Evolutionary conservation across 2,888 invertebrate species (phyloP).

Genomic region (Cephus nigrinus): DNA sequence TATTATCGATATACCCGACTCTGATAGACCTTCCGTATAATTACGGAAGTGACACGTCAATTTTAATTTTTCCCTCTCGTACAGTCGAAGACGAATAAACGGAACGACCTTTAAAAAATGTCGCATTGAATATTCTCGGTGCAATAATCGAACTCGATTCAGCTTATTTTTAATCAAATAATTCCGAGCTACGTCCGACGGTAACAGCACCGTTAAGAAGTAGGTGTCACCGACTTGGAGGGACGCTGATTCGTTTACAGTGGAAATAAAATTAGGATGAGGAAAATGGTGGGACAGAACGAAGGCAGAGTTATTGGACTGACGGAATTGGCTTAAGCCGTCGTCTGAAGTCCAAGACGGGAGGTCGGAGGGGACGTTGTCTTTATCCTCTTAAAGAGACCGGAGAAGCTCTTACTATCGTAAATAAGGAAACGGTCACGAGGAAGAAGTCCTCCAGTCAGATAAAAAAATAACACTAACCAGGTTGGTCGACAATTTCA

Average conservation of each 20-base stretch:
- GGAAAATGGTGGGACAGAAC: constrained; percentile 13
- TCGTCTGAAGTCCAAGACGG: constrained; percentile 33
- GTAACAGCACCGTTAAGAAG: background rate
- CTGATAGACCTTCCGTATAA: constrained; percentile 3
- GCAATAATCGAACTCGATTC: background rate
- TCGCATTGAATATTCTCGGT: background rate
- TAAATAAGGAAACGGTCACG: background rate
- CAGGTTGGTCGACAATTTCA: background rate
- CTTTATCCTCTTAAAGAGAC: constrained; percentile 45
- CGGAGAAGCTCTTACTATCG: background rate
- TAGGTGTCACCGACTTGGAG: background rate
- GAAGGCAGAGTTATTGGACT: constrained; percentile 31
- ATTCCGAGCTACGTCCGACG: background rate
- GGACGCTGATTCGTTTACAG: background rate
- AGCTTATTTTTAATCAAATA: background rate
- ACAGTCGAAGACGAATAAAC: background rate
- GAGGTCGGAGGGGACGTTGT: constrained; percentile 27
- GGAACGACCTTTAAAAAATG: background rate
- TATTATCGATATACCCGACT: constrained; percentile 6
- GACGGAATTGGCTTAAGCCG: constrained; percentile 49
- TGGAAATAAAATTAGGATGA: background rate
- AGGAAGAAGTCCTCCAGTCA: background rate
- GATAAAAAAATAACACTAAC: background rate
- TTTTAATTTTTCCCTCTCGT: background rate
- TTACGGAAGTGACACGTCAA: constrained; percentile 1